phyloP scores from a whole-genome alignment of 1,140 invertebrate genomes.

The Ditylenchus dipsaci region DNA sequence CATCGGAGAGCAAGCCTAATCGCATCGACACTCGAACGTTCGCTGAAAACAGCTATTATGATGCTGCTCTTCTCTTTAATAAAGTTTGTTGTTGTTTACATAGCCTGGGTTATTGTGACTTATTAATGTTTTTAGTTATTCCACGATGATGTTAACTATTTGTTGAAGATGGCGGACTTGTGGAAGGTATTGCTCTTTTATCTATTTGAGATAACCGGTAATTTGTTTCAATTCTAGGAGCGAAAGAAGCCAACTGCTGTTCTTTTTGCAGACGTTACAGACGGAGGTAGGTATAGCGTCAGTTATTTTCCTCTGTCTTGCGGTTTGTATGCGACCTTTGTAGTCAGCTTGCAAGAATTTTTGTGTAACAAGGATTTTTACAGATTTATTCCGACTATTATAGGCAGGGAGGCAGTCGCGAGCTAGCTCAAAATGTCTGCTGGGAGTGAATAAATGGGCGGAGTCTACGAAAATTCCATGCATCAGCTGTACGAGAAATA shows the following conservation, averaged over 20 bases:
- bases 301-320: too few species aligned
- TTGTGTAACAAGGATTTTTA: conserved; percentile 5
- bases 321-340: too few species aligned
- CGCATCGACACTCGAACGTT: conserved; percentile 75
- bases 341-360: too few species aligned
- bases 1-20: conserved; percentile 15
- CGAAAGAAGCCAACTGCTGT: conserved; percentile 76
- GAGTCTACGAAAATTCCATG: conserved; percentile 69
- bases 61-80: conserved; percentile 67
- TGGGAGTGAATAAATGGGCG: conserved; percentile 78
- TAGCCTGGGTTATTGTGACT: background rate
- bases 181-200: conserved; percentile 68
- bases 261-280: conserved; percentile 59
- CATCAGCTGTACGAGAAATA: conserved; percentile 58
- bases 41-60: conserved; percentile 77
- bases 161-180: conserved; percentile 86
- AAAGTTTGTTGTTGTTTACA: conserved; percentile 59
- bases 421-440: conserved; percentile 59
- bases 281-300: conserved; percentile 18
- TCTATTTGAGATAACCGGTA: too few species aligned
- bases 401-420: conserved; percentile 21
- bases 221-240: conserved; percentile 59
- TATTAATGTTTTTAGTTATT: conserved; percentile 74
- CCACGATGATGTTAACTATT: conserved; percentile 87
- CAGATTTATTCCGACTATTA: conserved; percentile 11